Conservation (phyloP, 2,888 invertebrate species). For the Physocephala rufipes region DNA sequence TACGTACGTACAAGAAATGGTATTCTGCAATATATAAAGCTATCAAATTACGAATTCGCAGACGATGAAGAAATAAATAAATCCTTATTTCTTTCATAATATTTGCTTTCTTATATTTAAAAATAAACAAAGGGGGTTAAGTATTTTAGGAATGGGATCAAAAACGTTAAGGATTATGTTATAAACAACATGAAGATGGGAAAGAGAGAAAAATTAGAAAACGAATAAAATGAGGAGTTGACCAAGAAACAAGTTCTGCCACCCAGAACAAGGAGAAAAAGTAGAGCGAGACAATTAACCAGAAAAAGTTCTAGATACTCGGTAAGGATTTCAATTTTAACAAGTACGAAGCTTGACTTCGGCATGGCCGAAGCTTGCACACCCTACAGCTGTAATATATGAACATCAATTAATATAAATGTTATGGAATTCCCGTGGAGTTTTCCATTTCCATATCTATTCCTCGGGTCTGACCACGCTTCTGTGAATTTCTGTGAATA, state of each 20-base stretch:
- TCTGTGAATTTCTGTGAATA: no score
- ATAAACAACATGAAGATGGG: background rate
- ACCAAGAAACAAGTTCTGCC: background rate
- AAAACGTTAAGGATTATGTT: background rate
- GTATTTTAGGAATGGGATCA: background rate
- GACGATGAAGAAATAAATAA: slow-evolving; percentile 16
- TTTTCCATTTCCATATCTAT: no score
- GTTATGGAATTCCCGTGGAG: no score
- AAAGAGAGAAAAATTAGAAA: background rate
- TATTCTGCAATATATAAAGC: background rate
- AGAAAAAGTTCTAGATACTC: no score
- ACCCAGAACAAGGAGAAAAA: background rate
- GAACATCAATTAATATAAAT: no score
- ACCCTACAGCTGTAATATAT: no score
- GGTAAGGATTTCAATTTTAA: no score
- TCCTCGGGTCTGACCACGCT: no score
- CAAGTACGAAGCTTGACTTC: no score
- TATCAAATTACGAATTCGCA: slow-evolving; percentile 12
- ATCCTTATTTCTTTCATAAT: slow-evolving; percentile 24
- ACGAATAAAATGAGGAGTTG: background rate
- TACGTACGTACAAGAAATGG: background rate
- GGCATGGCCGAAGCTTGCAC: no score
- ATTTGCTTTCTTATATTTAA: slow-evolving; percentile 19
- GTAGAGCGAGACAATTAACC: background rate
- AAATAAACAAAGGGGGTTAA: background rate